Conservation (phyloP, 2,113 vertebrate genomes). For the Muntiacus reevesi region DNA sequence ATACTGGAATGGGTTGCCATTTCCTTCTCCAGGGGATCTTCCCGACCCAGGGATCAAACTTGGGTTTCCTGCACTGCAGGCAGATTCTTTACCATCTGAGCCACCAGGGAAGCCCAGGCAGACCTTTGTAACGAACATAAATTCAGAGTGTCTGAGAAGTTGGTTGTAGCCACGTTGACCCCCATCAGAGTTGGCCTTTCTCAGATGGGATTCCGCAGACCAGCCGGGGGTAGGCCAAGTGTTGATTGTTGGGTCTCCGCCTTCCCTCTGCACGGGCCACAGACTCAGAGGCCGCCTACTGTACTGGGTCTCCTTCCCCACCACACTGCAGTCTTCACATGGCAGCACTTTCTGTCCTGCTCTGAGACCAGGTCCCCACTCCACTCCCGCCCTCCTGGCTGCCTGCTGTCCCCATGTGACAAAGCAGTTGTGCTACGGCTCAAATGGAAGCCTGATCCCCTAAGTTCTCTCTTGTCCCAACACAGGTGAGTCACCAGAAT, state of each 20-base stretch:
- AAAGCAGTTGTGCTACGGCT: background rate
- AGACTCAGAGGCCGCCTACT: background rate
- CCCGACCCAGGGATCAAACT: background rate
- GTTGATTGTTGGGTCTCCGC: background rate
- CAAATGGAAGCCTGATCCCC: background rate
- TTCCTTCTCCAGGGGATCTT: background rate
- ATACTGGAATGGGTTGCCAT: background rate
- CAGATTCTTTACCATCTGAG: background rate
- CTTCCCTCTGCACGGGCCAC: background rate
- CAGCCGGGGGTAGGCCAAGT: too few relatives aligned
- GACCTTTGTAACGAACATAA: background rate
- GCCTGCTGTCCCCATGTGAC: too few relatives aligned
- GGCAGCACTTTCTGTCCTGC: background rate
- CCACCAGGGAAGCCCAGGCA: background rate
- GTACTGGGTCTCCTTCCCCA: background rate
- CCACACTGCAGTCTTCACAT: rapidly evolving
- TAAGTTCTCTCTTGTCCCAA: background rate
- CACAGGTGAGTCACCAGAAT: background rate
- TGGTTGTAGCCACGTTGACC: background rate
- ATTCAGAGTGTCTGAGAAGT: background rate
- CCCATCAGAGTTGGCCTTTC: background rate
- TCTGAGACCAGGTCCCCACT: background rate
- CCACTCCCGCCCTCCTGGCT: background rate
- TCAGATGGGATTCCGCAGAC: background rate
- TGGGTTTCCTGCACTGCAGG: background rate